phyloP scores from a whole-genome alignment of 2,888 invertebrate species.

The Nymphalis polychloros region DNA sequence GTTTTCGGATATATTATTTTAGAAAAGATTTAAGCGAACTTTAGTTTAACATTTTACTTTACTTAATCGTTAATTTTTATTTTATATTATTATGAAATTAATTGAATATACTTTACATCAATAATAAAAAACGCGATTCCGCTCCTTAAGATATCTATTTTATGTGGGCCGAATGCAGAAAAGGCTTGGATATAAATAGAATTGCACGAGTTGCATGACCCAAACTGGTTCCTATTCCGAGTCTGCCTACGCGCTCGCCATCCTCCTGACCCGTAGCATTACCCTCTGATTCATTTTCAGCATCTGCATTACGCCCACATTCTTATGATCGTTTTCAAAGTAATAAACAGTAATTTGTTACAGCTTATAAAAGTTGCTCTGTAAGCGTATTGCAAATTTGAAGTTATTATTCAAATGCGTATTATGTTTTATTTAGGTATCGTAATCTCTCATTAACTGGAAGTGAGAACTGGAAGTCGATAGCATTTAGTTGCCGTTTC shows the following conservation, averaged over 20 bases:
- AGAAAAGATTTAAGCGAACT: too few species aligned
- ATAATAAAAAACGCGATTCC: not conserved
- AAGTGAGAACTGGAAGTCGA: conserved; percentile 9
- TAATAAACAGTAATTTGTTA: not conserved
- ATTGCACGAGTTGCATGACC: conserved; percentile 72
- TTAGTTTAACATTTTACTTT: too few species aligned
- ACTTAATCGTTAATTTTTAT: too few species aligned
- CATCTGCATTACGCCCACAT: conserved; percentile 41
- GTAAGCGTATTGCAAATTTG: too few species aligned
- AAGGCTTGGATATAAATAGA: conserved; percentile 70
- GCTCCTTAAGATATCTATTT: conserved; percentile 45
- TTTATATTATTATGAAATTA: too few species aligned
- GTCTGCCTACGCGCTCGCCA: conserved; percentile 66
- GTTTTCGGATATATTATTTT: too few species aligned
- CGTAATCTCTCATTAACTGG: not conserved
- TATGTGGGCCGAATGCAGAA: conserved; percentile 61
- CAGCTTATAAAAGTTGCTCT: not conserved
- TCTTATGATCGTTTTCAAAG: conserved; percentile 5
- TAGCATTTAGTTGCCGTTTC: conserved; percentile 36
- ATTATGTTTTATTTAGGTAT: not conserved
- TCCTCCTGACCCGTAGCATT: conserved; percentile 60
- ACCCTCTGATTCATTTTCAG: conserved; percentile 60
- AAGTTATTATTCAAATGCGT: too few species aligned
- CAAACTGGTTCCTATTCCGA: conserved; percentile 74
- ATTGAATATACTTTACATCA: too few species aligned